These are phyloP conservation scores for Novumbra hubbsi DNA, from an alignment of 2,797 vertebrate species.

Conservation along the genomic window DNA sequence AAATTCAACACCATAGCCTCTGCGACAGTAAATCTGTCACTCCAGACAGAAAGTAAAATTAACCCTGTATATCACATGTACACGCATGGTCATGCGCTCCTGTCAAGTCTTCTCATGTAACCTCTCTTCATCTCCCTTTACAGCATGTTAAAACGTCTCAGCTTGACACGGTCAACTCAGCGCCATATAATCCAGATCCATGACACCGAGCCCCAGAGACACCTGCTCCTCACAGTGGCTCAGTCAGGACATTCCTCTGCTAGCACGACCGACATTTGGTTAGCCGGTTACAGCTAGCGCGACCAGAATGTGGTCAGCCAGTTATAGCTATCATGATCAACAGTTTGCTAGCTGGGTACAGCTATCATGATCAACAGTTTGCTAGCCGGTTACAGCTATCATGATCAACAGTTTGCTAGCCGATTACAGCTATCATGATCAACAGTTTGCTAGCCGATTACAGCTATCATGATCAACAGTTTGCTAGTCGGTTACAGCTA, in stretches of 20 bases:
- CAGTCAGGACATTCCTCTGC: not conserved
- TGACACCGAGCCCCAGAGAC: not conserved
- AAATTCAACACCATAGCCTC: not conserved
- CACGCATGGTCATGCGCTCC: slow-evolving; percentile 13
- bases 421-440: not conserved
- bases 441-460: too few species aligned
- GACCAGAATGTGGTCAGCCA: too few species aligned
- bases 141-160: slow-evolving; percentile 9
- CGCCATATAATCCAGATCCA: not conserved
- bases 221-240: not conserved
- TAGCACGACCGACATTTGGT: not conserved
- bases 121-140: slow-evolving; percentile 4
- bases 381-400: too few species aligned
- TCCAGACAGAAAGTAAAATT: not conserved
- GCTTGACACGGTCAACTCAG: slow-evolving; percentile 11
- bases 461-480: too few species aligned
- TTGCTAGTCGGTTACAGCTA: too few species aligned
- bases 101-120: slow-evolving; percentile 10
- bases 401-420: too few species aligned
- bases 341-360: too few species aligned
- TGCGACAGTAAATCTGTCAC: not conserved
- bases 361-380: too few species aligned
- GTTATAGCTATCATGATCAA: too few species aligned
- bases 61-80: slow-evolving; percentile 27
- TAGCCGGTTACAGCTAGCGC: too few species aligned